A percentile compares a stretch with the other conserved stretches of the same genome.
phyloP scores from a whole-genome alignment of 2,888 invertebrate genomes.

The Leucoma salicis region DNA sequence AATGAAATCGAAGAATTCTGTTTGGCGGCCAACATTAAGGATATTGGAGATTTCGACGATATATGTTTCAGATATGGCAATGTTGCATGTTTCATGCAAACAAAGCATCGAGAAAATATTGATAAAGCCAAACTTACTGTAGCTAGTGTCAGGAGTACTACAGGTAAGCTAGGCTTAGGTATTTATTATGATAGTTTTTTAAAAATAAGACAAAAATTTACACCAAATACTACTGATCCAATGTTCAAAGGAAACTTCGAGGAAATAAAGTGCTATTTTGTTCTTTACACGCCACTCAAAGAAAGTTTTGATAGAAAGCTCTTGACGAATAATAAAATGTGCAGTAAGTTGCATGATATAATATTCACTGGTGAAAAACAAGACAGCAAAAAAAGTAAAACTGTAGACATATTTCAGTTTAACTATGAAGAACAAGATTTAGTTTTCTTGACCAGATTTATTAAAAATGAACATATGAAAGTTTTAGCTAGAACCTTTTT shows the following conservation, averaged over 20 bases:
- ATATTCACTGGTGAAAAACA: slow-evolving; percentile 28
- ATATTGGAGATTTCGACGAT: slow-evolving; percentile 45
- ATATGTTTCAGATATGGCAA: slow-evolving; percentile 39
- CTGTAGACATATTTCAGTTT: slow-evolving; percentile 32
- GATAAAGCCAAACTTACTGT: slow-evolving; percentile 36
- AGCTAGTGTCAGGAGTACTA: slow-evolving; percentile 27
- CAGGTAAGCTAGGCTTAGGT: slow-evolving; percentile 33
- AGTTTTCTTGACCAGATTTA: slow-evolving; percentile 28
- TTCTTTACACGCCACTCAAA: slow-evolving; percentile 42
- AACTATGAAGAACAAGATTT: slow-evolving; percentile 30
- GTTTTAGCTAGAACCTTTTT: slow-evolving; percentile 34
- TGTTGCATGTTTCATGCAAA: slow-evolving; percentile 40
- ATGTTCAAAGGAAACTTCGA: slow-evolving; percentile 39
- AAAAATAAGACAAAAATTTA: slow-evolving; percentile 38
- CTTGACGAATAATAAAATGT: slow-evolving; percentile 16
- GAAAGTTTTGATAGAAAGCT: slow-evolving; percentile 31
- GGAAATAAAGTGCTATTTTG: slow-evolving; percentile 34
- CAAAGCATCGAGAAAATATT: slow-evolving; percentile 41
- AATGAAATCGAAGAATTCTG: slow-evolving; percentile 32
- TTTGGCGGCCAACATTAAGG: slow-evolving; percentile 41
- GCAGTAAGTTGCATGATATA: slow-evolving; percentile 28
- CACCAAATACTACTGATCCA: slow-evolving; percentile 23
- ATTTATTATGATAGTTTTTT: slow-evolving; percentile 45
- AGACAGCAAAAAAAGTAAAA: slow-evolving; percentile 3
- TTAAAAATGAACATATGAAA: slow-evolving; percentile 34